Base-by-base conservation (phyloP, 2,797 vertebrate genomes). In the Melanotaenia parkinsoni region DNA sequence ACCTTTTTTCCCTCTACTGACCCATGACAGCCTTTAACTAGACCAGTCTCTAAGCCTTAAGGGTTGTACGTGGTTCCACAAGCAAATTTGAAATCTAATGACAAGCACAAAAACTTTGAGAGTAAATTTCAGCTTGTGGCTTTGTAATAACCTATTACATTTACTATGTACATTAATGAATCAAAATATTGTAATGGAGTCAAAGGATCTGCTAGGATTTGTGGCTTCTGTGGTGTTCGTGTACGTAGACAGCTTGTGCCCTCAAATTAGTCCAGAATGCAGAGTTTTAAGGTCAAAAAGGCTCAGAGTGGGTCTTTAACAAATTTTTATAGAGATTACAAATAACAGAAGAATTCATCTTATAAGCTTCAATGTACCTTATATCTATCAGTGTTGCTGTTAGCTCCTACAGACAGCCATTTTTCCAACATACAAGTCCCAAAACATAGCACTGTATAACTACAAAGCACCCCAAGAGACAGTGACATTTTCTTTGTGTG, bases 1-100 rank as follows among this genome's bases (percentile, higher is more conserved):
- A 83, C 77, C 76, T 81, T 75, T 77, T 71, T 77, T 75, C 72
- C 63, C 74, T 72, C 30, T 63, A 72, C 72, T 91, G 89, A 93
- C 86, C 90, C 84, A 89, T 88, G 86, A 74, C 72, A 72, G 63
- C 64, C 83, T 74, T 78, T 67, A 74, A 74, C 72, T 84, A 79
- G 78, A 82, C 84, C 77, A 89, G 73, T 82, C 61, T 24, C 37
- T 54, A 67, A 86, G 72, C 85, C 74, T 88, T 79, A 76, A 85
- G 79, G 84, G 86, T 81, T 82, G 80, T 88, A 79, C 80, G 51
- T 72, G 67, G 69, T 76, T 81, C 77, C 70, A 73, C 64, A 86
- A 88, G 88, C 80, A 86, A 74, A 88, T 84, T 74, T 74, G 64
- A 81, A 79, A 88, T 67, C 73, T 33, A 56, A 79, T 70, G 67